Base-by-base conservation (phyloP, 2,113 vertebrate species). In the Myodes glareolus region DNA sequence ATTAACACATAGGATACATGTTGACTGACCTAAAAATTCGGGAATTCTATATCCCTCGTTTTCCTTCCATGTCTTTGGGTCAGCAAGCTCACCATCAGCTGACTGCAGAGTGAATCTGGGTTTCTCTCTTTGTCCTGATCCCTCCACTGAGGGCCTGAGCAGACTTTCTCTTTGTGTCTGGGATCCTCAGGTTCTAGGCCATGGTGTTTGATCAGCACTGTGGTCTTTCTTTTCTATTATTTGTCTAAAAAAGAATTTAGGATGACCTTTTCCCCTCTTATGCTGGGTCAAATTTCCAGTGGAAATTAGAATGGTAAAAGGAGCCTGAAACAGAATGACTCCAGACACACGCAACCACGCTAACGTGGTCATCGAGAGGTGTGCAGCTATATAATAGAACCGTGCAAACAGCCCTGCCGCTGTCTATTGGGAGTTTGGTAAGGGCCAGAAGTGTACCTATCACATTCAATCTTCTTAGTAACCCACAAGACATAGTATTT, bases 1-100 rank as follows among this genome's bases (percentile, higher is more conserved):
- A 98, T 91, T 90, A 87, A 50, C 0, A 91, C 96, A 98, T 98
- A 97, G 96, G 95, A 97, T 98, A 61, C 97, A 92, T 91, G 50
- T 63, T 61, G n/a, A n/a, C 70, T 78, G 92, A 42, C 58, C 94
- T 93, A 45, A 86, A 82, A 80, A 76, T 72, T 68, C 76, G n/a
- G 36, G 52, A 86, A 94, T 96, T 14, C 33, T 73, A 73, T 55
- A 72, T 16, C 3, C 31, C 42, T 72, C 50, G 10, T 17, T 33
- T 14, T 77, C 39, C 3, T 91, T 78, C n/a, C 10, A 0, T 52
- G 63, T 27, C 39, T 52, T 11, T 72, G 31, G 31, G 45, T n/a
- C n/a, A n/a, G n/a, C n/a, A n/a, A n/a, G n/a, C n/a, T n/a, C n/a
- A n/a, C n/a, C n/a, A n/a, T 25, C 7, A 33, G 27, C 61, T 76